Evolutionary conservation across 2,888 invertebrate species (phyloP).

Genomic region (Timandra comae): DNA sequence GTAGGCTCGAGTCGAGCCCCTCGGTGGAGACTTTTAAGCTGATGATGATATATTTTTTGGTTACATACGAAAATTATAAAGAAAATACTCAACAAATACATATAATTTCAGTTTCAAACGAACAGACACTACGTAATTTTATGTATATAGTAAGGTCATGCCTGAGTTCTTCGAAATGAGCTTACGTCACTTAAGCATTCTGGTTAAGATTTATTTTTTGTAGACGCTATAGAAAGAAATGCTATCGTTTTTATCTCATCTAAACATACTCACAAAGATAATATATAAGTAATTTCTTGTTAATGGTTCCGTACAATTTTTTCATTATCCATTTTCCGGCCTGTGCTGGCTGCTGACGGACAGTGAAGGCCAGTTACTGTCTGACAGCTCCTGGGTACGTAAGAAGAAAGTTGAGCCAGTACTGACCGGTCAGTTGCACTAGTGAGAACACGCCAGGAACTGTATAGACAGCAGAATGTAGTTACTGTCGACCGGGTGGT

Average conservation of each 20-base stretch:
- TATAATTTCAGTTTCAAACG: no score
- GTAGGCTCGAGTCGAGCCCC: no score
- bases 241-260: slow-evolving; percentile 8
- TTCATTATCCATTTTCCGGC: not conserved
- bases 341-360: not conserved
- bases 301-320: slow-evolving; percentile 14
- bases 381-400: not conserved
- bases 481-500: no score
- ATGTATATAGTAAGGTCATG: slow-evolving; percentile 5
- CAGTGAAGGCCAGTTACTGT: no score
- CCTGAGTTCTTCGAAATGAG: slow-evolving; percentile 4
- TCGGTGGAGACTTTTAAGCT: no score
- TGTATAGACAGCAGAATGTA: no score
- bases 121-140: slow-evolving; percentile 5
- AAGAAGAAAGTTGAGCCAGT: no score
- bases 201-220: slow-evolving; percentile 6
- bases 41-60: no score
- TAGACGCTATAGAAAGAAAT: slow-evolving; percentile 14
- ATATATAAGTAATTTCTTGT: slow-evolving; percentile 2
- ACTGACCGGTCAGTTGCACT: no score
- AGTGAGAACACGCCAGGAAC: no score
- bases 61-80: no score
- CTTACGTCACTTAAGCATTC: slow-evolving; percentile 10
- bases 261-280: not conserved
- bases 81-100: no score